Evolutionary conservation across 1,140 invertebrate genomes (phyloP), one percentile per base, ranked within the genome.

Genomic region (Rhagoletis pomonella): DNA sequence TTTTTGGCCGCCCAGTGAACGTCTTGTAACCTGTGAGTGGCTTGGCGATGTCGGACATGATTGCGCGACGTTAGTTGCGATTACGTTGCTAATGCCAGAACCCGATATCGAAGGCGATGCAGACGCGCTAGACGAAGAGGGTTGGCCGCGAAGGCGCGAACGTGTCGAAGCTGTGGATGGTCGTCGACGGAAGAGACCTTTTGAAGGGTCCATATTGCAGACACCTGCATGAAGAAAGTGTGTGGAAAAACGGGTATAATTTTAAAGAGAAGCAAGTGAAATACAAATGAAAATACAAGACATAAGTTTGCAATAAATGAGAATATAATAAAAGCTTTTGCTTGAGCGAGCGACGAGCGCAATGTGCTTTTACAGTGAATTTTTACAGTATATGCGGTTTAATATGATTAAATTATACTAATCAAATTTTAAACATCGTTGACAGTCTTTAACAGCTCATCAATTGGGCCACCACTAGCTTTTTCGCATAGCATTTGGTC

Each of bases 151-250:
- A 7, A 90, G 89, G 42, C 91, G 90, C 44, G 90, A 86, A 2
- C 91, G 89, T 1, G 91, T 91, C 42, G 90, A 89, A 0, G 90
- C 89, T 60, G 86, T 90, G 58, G 91, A 92, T 14, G 92, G 91
- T 92, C 93, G 95, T 93, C 92, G 94, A 88, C 93, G 94, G 90
- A 89, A 94, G 88, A 89, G 93, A 92, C 91, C 94, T 93, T 95
- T 94, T 89, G 94, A 95, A 69, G 90, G 90, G 58, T 93, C 92
- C 90, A 91, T 91, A 84, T 93, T 92, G 87, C 92, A 93, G 67
- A 93, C 90, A 88, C 92, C 92, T 93, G 58, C 1, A 44, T 67
- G 19, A 50, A 42, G 9, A 17, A 85, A 81, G 29, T 14, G 17
- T 7, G 44, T 12, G 73, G 19, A 0, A 19, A 81, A 50, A 19